Conservation (phyloP, 1,140 invertebrate genomes). For the Macrotrachela quadricornifera region DNA sequence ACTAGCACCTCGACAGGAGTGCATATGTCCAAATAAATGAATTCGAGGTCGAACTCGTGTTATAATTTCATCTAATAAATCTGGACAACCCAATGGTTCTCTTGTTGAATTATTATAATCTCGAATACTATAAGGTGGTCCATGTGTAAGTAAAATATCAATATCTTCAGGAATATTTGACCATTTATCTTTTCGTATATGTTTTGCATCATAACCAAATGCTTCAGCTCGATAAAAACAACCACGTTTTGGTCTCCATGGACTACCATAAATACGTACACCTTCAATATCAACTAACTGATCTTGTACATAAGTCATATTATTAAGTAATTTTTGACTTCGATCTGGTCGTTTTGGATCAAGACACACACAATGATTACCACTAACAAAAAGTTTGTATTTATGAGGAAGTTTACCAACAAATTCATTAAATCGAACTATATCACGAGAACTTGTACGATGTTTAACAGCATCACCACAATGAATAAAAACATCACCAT, state of each 20-base stretch:
- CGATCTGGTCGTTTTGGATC: conserved; percentile 34
- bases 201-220: too few relatives aligned
- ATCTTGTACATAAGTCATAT: not conserved
- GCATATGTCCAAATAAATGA: too few relatives aligned
- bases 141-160: conserved; percentile 56
- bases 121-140: conserved; percentile 32
- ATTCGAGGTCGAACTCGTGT: too few relatives aligned
- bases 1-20: too few relatives aligned
- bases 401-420: conserved; percentile 47
- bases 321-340: not conserved
- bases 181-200: conserved; percentile 32
- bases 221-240: not conserved
- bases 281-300: conserved; percentile 8
- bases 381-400: conserved; percentile 62
- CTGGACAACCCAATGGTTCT: too few relatives aligned
- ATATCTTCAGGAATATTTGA: conserved; percentile 48
- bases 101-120: too few relatives aligned
- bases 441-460: not conserved
- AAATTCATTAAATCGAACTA: conserved; percentile 15
- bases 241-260: not conserved
- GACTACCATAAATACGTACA: conserved; percentile 31
- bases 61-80: too few relatives aligned
- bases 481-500: not conserved
- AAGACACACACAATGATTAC: conserved; percentile 41
- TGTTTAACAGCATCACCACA: not conserved